Percentiles rank a stretch among this genome's conserved stretches.
phyloP scores from a whole-genome alignment of 1,140 invertebrate genomes.

The Adoxophyes honmai region DNA sequence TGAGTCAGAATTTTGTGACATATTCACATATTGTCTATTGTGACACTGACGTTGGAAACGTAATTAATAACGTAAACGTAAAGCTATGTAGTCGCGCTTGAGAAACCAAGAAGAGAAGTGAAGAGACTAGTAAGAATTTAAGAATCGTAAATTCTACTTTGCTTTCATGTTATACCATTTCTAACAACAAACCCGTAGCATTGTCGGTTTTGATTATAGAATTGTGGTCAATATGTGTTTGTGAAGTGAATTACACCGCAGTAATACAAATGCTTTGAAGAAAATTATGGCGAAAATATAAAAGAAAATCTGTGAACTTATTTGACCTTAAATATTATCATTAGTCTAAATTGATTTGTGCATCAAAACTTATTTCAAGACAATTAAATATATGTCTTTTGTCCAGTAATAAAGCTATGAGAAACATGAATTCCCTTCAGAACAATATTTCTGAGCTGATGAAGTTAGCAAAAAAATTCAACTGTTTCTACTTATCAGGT shows the following conservation, averaged over 20 bases:
- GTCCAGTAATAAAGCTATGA: conserved; percentile 52
- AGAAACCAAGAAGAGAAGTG: neutral
- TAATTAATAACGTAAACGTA: neutral
- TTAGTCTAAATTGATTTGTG: neutral
- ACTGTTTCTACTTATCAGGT: conserved; percentile 92
- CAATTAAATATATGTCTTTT: conserved; percentile 9
- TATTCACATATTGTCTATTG: too few relatives aligned
- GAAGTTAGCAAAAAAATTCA: conserved; percentile 89
- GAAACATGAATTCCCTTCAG: conserved; percentile 65
- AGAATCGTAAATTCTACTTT: too few relatives aligned
- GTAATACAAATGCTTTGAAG: too few relatives aligned
- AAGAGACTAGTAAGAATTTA: neutral
- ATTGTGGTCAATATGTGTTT: too few relatives aligned
- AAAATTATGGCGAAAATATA: neutral
- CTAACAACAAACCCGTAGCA: too few relatives aligned
- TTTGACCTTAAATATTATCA: neutral
- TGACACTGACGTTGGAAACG: conserved; percentile 7
- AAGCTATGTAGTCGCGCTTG: conserved; percentile 7
- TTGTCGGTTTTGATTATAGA: too few relatives aligned
- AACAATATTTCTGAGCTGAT: conserved; percentile 77
- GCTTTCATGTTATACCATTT: too few relatives aligned
- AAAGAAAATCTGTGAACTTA: neutral
- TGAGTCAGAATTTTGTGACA: too few relatives aligned
- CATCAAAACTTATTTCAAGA: neutral
- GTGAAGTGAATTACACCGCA: too few relatives aligned